phyloP scores from a whole-genome alignment of 2,888 invertebrate genomes.

The Cheilosia scutellata region DNA sequence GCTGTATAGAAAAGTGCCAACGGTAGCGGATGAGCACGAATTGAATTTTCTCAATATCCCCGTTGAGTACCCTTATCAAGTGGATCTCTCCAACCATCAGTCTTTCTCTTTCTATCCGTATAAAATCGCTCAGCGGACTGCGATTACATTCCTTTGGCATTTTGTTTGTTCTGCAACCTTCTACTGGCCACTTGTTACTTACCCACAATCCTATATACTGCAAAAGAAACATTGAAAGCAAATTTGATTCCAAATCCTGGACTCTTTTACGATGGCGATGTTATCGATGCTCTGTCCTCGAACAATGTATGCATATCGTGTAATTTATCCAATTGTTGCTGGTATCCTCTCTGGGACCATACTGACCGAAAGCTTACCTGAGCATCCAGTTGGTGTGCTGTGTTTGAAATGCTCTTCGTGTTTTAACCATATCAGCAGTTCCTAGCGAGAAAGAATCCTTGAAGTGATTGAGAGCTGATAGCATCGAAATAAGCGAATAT shows the following conservation, averaged over 20 bases:
- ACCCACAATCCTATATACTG: not conserved
- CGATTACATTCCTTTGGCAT: conserved; percentile 57
- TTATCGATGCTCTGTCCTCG: conserved; percentile 48
- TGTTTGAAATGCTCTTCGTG: conserved; percentile 68
- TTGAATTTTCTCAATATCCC: conserved; percentile 58
- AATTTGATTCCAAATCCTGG: conserved; percentile 65
- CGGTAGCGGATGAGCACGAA: conserved; percentile 56
- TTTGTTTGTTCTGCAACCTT: conserved; percentile 54
- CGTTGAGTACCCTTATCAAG: conserved; percentile 42
- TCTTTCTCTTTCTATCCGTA: conserved; percentile 1
- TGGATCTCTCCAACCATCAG: conserved; percentile 5
- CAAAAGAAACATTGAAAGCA: conserved; percentile 33
- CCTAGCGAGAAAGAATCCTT: conserved; percentile 39
- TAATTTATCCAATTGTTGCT: conserved; percentile 55
- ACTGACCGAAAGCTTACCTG: conserved; percentile 39
- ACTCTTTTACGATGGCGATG: conserved; percentile 10
- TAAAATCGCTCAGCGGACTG: conserved; percentile 40
- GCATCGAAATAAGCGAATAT: conserved; percentile 58
- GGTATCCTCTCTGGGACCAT: conserved; percentile 15
- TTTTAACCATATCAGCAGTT: conserved; percentile 61
- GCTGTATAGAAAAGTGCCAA: conserved; percentile 36
- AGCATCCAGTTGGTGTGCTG: conserved; percentile 1
- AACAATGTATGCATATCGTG: conserved; percentile 68
- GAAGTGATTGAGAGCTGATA: conserved; percentile 66
- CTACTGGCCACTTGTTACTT: conserved; percentile 65